Percentiles rank a stretch among this genome's conserved stretches.
These are phyloP conservation scores for Protobothrops mucrosquamatus DNA, from an alignment of 2,113 vertebrate species.

Conservation along the genomic window DNA sequence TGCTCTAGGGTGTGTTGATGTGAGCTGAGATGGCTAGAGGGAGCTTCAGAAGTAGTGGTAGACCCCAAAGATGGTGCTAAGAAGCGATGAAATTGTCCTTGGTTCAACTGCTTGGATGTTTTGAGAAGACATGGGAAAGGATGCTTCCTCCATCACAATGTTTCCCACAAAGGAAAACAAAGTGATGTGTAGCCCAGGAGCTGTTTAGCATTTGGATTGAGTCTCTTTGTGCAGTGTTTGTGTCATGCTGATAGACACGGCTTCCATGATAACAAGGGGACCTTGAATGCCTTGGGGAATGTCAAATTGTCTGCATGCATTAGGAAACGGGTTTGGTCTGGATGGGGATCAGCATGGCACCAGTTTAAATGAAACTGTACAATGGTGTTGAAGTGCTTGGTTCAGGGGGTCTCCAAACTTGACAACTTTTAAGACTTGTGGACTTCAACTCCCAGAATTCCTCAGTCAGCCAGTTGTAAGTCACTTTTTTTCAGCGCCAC, in stretches of 20 bases:
- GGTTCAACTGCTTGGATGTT: slow-evolving; percentile 41
- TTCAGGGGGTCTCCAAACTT: too few species aligned
- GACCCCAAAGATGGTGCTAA: slow-evolving; percentile 22
- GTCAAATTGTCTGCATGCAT: background rate
- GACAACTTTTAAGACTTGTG: background rate
- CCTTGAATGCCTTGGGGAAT: background rate
- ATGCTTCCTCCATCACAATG: background rate
- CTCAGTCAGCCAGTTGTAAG: background rate
- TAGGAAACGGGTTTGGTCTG: background rate
- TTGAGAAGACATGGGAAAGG: slow-evolving; percentile 31
- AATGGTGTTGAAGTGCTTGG: background rate
- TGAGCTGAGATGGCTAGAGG: background rate
- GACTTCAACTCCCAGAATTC: background rate
- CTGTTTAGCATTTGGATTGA: background rate
- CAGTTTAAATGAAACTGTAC: too few species aligned
- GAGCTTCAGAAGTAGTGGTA: fast-evolving
- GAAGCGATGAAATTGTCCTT: slow-evolving; percentile 30
- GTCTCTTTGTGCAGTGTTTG: background rate
- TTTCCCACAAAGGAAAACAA: slow-evolving; percentile 29
- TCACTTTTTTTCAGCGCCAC: background rate
- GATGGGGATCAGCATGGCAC: background rate
- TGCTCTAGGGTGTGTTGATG: fast-evolving
- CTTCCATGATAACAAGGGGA: background rate
- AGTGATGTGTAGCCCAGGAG: slow-evolving; percentile 12
- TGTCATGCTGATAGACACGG: background rate